phyloP scores from a whole-genome alignment of 2,888 invertebrate genomes.

The Smittia sp. region DNA sequence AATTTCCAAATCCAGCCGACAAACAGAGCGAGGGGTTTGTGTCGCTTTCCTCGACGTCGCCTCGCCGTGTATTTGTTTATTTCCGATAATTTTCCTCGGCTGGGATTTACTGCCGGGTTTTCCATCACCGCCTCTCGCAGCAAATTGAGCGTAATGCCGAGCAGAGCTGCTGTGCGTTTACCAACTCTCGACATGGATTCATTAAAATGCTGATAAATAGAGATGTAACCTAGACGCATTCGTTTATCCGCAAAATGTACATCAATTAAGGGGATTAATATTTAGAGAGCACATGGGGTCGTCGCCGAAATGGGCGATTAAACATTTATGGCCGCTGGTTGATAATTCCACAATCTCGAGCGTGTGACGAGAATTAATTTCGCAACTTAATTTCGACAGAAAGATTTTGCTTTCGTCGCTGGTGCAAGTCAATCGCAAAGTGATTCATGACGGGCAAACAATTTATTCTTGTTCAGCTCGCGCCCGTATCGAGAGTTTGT shows the following conservation, averaged over 20 bases:
- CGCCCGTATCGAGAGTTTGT: not conserved
- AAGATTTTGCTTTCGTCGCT: not conserved
- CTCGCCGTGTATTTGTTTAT: constrained; percentile 1
- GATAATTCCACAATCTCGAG: not conserved
- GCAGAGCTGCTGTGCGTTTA: not conserved
- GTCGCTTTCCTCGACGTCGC: not conserved
- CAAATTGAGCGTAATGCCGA: not conserved
- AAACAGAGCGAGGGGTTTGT: constrained; percentile 23
- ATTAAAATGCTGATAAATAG: constrained; percentile 9
- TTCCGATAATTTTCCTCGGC: constrained; percentile 33
- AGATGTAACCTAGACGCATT: constrained; percentile 14
- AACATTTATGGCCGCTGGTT: not conserved
- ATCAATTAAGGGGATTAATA: constrained; percentile 36
- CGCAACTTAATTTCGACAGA: not conserved
- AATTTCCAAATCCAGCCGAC: constrained; percentile 34
- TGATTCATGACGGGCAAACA: not conserved
- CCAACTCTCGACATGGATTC: not conserved
- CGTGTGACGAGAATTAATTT: constrained; percentile 9
- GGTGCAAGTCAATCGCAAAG: too few relatives aligned
- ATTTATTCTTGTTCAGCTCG: not conserved
- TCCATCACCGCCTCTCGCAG: not conserved
- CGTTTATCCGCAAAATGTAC: constrained; percentile 25
- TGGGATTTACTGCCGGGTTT: constrained; percentile 9
- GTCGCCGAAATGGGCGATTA: constrained; percentile 13
- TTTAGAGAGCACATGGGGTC: constrained; percentile 32